Base-by-base conservation (phyloP, 2,888 invertebrate genomes). In the Arge pagana region DNA sequence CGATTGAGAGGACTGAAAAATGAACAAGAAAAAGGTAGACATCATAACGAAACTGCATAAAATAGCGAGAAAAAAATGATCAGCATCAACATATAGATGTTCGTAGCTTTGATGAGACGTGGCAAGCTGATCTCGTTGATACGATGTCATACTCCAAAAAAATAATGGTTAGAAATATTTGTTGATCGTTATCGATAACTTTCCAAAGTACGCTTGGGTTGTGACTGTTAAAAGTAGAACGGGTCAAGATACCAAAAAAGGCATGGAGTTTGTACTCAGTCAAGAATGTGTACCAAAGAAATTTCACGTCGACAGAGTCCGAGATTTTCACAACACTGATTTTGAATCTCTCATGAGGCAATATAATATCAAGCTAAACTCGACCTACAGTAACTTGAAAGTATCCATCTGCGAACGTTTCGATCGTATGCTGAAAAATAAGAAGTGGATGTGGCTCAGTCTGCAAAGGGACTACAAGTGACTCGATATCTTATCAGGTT, bases 131-230 rank as follows among this genome's bases (percentile, higher is more conserved):
- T n/a, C n/a, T n/a, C n/a, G n/a, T n/a, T n/a, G n/a, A n/a, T n/a
- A 66, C 72, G 68, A 52, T 49, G 15, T 36, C 55, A 18, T 69
- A 65, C 63, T 42, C 68, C 15, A 57, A 54, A 23, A 63, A 23
- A 76, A 73, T 57, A 68, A 64, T 11, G 64, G 63, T 3, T 66
- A 57, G 51, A 65, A 65, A n/a, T n/a, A n/a, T n/a, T n/a, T n/a
- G n/a, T n/a, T n/a, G n/a, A n/a, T n/a, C n/a, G n/a, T n/a, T n/a
- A n/a, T n/a, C n/a, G n/a, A n/a, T n/a, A n/a, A n/a, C n/a, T n/a
- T n/a, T n/a, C n/a, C n/a, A n/a, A n/a, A n/a, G n/a, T n/a, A n/a
- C n/a, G n/a, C n/a, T n/a, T n/a, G n/a, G n/a, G n/a, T n/a, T n/a
- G n/a, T n/a, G n/a, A n/a, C n/a, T n/a, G n/a, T n/a, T n/a, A n/a